Percentiles rank a stretch among this genome's conserved stretches.
These are phyloP conservation scores for Anthonomus grandis DNA, from an alignment of 1,140 invertebrate genomes.

Conservation along the genomic window DNA sequence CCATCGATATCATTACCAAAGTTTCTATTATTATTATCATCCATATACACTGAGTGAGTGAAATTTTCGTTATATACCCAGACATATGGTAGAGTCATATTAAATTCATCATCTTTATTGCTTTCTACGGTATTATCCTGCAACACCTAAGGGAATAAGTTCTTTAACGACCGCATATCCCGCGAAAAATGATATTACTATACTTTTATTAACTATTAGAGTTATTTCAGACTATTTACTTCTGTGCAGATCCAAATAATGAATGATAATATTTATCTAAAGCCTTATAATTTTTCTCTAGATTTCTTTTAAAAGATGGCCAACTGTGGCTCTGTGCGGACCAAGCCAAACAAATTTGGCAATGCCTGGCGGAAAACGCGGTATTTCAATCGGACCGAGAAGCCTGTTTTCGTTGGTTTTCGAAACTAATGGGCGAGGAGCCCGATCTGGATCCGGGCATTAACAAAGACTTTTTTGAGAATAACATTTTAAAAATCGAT, in stretches of 20 bases:
- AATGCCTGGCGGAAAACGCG: conserved; percentile 89
- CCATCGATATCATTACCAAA: conserved; percentile 85
- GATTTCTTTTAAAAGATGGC: conserved; percentile 89
- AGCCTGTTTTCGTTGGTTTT: conserved; percentile 98
- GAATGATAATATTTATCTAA: conserved; percentile 1
- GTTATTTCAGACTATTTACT: background rate
- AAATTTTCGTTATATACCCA: conserved; percentile 95
- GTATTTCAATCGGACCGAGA: conserved; percentile 90
- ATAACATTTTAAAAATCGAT: conserved; percentile 90
- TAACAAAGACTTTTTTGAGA: conserved; percentile 94
- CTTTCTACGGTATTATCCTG: conserved; percentile 84
- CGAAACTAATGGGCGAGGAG: conserved; percentile 97
- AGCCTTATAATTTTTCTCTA: no score
- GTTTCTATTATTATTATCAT: conserved; percentile 83
- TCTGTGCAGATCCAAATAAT: background rate
- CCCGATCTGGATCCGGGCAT: conserved; percentile 96
- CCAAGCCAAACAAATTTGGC: conserved; percentile 97
- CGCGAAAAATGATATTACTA: conserved; percentile 71
- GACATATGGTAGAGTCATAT: conserved; percentile 84
- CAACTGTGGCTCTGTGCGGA: conserved; percentile 94
- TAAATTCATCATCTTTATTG: conserved; percentile 79
- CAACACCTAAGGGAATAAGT: conserved; percentile 90
- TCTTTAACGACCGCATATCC: conserved; percentile 88
- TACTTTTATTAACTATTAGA: background rate
- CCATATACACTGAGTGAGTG: conserved; percentile 82